phyloP scores from a whole-genome alignment of 2,113 vertebrate species.

The Brevimyrus niger region DNA sequence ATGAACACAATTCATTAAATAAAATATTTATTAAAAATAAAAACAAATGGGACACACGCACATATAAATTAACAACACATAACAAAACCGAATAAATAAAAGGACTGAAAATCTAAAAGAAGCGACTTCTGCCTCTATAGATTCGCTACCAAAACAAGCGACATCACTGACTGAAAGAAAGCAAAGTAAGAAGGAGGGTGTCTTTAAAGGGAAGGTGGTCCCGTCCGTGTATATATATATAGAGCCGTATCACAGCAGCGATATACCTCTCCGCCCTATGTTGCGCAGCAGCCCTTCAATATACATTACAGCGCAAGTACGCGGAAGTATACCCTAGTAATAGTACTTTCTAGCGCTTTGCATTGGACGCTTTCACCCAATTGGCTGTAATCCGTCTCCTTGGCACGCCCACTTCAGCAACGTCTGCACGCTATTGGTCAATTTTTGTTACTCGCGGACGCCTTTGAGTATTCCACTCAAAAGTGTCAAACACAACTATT shows the following conservation, averaged over 20 bases:
- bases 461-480: conserved; percentile 3
- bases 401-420: background rate
- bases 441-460: background rate
- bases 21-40: conserved; percentile 22
- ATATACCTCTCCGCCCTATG: conserved; percentile 57
- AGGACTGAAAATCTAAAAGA: conserved; percentile 17
- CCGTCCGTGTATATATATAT: conserved; percentile 59
- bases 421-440: background rate
- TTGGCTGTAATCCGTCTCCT: conserved; percentile 33
- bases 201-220: conserved; percentile 47
- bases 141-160: conserved; percentile 52
- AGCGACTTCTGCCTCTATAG: conserved; percentile 48
- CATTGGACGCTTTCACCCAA: background rate
- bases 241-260: conserved; percentile 56
- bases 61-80: conserved; percentile 8
- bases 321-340: conserved; percentile 56
- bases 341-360: conserved; percentile 38
- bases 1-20: conserved; percentile 13
- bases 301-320: conserved; percentile 30
- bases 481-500: conserved; percentile 13
- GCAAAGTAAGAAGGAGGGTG: conserved; percentile 42
- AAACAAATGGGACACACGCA: conserved; percentile 11
- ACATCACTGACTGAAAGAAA: conserved; percentile 54
- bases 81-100: conserved; percentile 17
- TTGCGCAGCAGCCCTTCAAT: conserved; percentile 23